Base-by-base conservation (phyloP, 2,113 vertebrate genomes). In the Albula goreensis region DNA sequence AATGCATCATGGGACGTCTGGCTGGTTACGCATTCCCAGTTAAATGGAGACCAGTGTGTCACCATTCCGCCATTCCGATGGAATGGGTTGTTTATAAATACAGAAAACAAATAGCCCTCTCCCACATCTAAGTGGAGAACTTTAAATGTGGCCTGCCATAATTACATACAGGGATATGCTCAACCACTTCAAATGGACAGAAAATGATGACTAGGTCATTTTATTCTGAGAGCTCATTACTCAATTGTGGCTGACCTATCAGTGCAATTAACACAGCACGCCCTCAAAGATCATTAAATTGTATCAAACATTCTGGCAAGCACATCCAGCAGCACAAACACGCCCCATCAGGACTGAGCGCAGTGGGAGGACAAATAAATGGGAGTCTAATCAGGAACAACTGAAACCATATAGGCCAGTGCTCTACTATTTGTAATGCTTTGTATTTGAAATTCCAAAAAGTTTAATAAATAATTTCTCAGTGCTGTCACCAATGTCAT, bases 61-160 rank as follows among this genome's bases (percentile, higher is more conserved):
- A 5, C 22, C 70, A 66, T 22, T 19, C 4, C 60, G 19, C 15
- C 15, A 66, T 66, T 8, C 7, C 60, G 31, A 31, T 74, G 70
- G 8, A 6, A 31, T 31, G 70, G 70, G 70, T 9, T 31, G 22
- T 31, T 31, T 74, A 74, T 74, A 31, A 31, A 74, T 70, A 70
- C 56, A 60, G 3, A 19, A 66, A 66, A 66, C 60, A 66, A 66
- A 66, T 66, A 66, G 60, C 60, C 60, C 60, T 66, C 60, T 66
- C 60, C 60, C 60, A 66, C 60, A 66, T 66, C 60, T 66, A 78
- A 78, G n/a, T 6, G 70, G n/a, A n/a, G 70, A 74, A 74, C n/a
- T 31, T 31, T 31, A n/a, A 22, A 22, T 80, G 48, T 31, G 25
- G 41, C 48, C 41, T 50, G 78, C 78, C 48, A 50, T 50, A 80